Conservation (phyloP, 2,113 vertebrate genomes). For the Aleadryas rufinucha region DNA sequence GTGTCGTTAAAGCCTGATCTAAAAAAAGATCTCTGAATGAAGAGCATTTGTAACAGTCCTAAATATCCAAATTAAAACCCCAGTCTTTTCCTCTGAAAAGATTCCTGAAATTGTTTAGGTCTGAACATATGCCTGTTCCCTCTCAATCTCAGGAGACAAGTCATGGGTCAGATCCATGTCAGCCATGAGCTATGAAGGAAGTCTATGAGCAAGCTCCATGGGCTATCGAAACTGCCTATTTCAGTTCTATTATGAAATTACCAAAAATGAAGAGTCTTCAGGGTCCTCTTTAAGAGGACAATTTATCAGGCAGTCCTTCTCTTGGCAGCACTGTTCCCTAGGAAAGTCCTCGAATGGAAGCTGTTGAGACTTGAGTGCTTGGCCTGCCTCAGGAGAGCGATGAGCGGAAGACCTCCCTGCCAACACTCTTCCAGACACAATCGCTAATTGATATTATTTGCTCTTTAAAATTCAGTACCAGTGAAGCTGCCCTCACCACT, state of each 20-base stretch:
- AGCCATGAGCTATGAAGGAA: neutral
- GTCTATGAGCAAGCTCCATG: neutral
- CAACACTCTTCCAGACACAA: conserved; percentile 22
- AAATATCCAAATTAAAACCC: neutral
- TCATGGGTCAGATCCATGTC: neutral
- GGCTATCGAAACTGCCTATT: neutral
- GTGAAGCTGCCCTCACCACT: conserved; percentile 27
- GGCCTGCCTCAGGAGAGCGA: neutral
- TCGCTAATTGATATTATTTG: conserved; percentile 48
- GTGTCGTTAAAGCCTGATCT: neutral
- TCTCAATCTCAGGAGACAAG: neutral
- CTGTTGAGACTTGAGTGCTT: conserved; percentile 26
- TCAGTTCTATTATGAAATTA: conserved; percentile 24
- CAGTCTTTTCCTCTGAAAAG: neutral
- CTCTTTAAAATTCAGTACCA: conserved; percentile 55
- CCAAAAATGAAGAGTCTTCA: conserved; percentile 17
- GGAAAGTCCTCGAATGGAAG: neutral
- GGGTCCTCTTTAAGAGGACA: neutral
- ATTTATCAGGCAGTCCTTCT: neutral
- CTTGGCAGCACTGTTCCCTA: neutral
- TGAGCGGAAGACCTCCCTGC: conserved; percentile 9
- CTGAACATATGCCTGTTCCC: neutral
- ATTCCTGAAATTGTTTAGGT: neutral
- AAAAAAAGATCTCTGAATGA: neutral
- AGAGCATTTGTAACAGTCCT: neutral